These are phyloP conservation scores for Clostera curtula DNA, from an alignment of 2,888 invertebrate species.

Conservation along the genomic window DNA sequence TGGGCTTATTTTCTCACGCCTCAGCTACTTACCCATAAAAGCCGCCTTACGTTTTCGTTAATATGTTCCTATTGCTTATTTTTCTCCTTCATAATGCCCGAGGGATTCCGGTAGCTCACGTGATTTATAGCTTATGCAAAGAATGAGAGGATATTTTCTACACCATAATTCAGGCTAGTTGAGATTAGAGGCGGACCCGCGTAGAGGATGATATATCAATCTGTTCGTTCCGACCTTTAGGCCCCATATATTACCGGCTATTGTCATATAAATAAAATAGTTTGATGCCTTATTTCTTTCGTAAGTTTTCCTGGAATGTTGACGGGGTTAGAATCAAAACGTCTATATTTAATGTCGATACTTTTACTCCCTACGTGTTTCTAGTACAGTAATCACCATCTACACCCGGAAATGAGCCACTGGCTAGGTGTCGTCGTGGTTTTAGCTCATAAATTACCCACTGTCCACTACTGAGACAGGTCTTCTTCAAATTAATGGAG, in stretches of 20 bases:
- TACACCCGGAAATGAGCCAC: too few relatives aligned
- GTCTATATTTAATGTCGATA: too few relatives aligned
- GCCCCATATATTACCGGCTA: slow-evolving; percentile 29
- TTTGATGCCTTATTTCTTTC: slow-evolving; percentile 17
- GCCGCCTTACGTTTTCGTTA: slow-evolving; percentile 46
- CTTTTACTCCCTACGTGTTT: too few relatives aligned
- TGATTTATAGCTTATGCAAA: slow-evolving; percentile 71
- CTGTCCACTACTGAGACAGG: too few relatives aligned
- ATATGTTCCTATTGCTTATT: slow-evolving; percentile 62
- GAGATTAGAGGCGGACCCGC: slow-evolving; percentile 57
- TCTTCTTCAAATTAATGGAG: too few relatives aligned
- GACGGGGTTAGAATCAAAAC: too few relatives aligned
- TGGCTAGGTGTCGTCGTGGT: too few relatives aligned
- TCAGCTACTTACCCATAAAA: slow-evolving; percentile 24
- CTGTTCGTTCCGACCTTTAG: slow-evolving; percentile 35
- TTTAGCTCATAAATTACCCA: too few relatives aligned
- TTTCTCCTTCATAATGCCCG: slow-evolving; percentile 55
- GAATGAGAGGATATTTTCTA: slow-evolving; percentile 68
- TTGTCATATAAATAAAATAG: slow-evolving; percentile 28
- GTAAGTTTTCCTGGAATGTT: too few relatives aligned
- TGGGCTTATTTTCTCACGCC: slow-evolving; percentile 22
- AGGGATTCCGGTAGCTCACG: slow-evolving; percentile 55
- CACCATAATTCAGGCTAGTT: slow-evolving; percentile 67
- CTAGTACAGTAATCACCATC: too few relatives aligned
- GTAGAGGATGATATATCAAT: slow-evolving; percentile 57